Evolutionary conservation across 2,797 vertebrate species (phyloP), one percentile per base, ranked within the genome.

Genomic region (Leontopithecus rosalia): DNA sequence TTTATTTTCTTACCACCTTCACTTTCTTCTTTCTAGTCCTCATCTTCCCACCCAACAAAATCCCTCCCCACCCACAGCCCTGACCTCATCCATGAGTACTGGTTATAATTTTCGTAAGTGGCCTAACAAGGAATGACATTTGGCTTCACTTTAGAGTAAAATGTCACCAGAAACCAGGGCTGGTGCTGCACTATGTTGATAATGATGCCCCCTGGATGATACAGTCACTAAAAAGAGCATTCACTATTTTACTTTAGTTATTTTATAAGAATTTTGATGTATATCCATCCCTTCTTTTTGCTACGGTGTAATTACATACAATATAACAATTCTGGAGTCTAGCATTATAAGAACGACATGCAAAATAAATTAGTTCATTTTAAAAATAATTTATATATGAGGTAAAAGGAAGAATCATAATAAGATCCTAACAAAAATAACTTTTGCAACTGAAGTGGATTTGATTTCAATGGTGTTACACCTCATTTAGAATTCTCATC

Each of bases 291-390:
- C 64, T 70, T 88, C 61, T 52, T 79, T 96, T 46, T 90, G 30
- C 86, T 20, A 70, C 64, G 46, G 52, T 94, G 61, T 96, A 97
- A 1, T 95, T 67, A 8, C 22, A 50, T 92, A 79, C 73, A 86
- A 96, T 95, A 82, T 52, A 80, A 57, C 67, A 43, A 70, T 88
- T 96, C 13, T 88, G 30, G 14, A 84, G 64, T 33, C 89, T 0
- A 48, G 20, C 55, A 67, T 48, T 33, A 0, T 76, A 89, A 89
- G 30, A 93, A 57, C 5, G 46, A 36, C 79, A 57, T 43, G 15
- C 33, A 96, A 92, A 72, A 20, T 55, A 95, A 96, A 87, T 88
- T 48, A 77, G 50, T 15, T 93, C 43, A 96, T 92, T 97, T 95
- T 92, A 92, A 92, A 94, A 94, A 50, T 77, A 94, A 92, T 85